Conservation (phyloP, 2,113 vertebrate species). For the Gadus macrocephalus region DNA sequence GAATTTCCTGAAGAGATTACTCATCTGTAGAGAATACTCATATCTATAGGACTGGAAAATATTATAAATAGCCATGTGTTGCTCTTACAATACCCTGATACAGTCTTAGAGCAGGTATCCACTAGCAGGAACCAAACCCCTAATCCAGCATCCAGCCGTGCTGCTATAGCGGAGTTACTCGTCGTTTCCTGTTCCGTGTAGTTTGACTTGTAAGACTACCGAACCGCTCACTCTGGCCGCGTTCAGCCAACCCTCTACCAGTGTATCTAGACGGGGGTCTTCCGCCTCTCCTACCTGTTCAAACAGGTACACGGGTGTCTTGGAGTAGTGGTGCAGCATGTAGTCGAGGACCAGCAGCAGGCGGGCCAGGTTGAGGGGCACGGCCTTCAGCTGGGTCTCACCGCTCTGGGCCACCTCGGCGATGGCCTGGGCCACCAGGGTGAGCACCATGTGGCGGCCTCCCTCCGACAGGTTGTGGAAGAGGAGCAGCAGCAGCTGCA, state of each 20-base stretch:
- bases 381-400: slow-evolving; percentile 80
- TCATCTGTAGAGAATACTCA: too few relatives aligned
- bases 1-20: too few relatives aligned
- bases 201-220: too few relatives aligned
- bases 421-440: slow-evolving; percentile 86
- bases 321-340: slow-evolving; percentile 92
- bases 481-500: slow-evolving; percentile 94
- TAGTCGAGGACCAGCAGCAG: slow-evolving; percentile 93
- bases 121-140: too few relatives aligned
- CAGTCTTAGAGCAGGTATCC: too few relatives aligned
- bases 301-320: slow-evolving; percentile 86
- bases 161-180: too few relatives aligned
- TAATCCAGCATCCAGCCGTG: too few relatives aligned
- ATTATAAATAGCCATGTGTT: too few relatives aligned
- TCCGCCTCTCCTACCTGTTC: slow-evolving; percentile 79
- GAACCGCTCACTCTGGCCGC: not conserved
- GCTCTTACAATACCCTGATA: too few relatives aligned
- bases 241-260: not conserved
- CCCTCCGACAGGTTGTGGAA: slow-evolving; percentile 93
- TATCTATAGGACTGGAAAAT: too few relatives aligned
- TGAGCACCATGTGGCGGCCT: slow-evolving; percentile 78
- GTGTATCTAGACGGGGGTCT: too few relatives aligned
- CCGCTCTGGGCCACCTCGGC: slow-evolving; percentile 80
- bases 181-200: too few relatives aligned
- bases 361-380: slow-evolving; percentile 86